A percentile compares a stretch with the other conserved stretches of the same genome.
Evolutionary conservation across 2,888 invertebrate species (phyloP).

Genomic region (Lycaena phlaeas): DNA sequence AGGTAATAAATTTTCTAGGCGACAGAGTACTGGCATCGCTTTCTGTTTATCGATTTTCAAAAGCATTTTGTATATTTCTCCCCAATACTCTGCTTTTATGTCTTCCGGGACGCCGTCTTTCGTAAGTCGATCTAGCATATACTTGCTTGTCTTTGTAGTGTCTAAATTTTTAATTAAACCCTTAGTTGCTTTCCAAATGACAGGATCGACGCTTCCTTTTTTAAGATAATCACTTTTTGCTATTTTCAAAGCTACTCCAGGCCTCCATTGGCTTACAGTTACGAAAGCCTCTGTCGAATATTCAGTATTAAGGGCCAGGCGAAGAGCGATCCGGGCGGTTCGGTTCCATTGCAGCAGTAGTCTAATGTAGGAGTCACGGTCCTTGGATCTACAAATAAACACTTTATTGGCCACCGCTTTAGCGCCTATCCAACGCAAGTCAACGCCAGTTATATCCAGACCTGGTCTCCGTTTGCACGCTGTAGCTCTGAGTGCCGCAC

Average conservation of each 20-base stretch:
- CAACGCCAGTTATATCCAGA: conserved; percentile 27
- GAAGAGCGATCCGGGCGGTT: conserved; percentile 30
- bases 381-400: conserved; percentile 24
- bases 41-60: conserved; percentile 18
- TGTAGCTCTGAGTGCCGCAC: conserved; percentile 31
- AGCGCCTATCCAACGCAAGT: conserved; percentile 33
- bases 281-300: conserved; percentile 23
- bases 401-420: conserved; percentile 36
- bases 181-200: conserved; percentile 36
- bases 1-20: conserved; percentile 27
- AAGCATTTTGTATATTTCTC: conserved; percentile 26
- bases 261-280: conserved; percentile 25
- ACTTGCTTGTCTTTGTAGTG: conserved; percentile 14
- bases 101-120: conserved; percentile 25
- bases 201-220: conserved; percentile 21
- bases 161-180: conserved; percentile 26
- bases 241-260: conserved; percentile 29
- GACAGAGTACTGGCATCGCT: conserved; percentile 23
- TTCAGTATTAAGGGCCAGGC: conserved; percentile 26
- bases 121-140: conserved; percentile 10
- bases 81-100: conserved; percentile 34
- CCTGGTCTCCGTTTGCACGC: conserved; percentile 31
- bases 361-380: conserved; percentile 23
- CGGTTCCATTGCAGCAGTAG: conserved; percentile 28
- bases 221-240: conserved; percentile 26